Conservation (phyloP, 2,113 vertebrate species). For the Oryzias woworae region DNA sequence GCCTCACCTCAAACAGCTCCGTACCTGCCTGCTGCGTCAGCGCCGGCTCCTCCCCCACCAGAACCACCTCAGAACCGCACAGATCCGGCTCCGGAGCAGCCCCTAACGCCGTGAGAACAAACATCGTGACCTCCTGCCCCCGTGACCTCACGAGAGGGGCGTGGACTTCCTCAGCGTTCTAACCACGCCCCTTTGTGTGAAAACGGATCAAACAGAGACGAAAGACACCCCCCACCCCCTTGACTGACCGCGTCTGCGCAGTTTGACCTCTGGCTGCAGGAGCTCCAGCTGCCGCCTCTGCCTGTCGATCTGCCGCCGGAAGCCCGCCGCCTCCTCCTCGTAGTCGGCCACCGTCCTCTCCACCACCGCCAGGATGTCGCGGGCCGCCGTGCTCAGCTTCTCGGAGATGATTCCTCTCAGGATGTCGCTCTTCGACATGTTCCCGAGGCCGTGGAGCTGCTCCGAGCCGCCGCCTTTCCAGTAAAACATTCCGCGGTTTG, state of each 20-base stretch:
- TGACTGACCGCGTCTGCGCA: conserved; percentile 3
- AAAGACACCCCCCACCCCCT: too few species aligned
- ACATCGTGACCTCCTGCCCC: too few species aligned
- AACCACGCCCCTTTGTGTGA: too few species aligned
- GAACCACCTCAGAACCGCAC: background rate
- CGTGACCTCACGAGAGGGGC: too few species aligned
- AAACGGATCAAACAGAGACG: too few species aligned
- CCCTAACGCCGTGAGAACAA: background rate
- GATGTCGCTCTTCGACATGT: conserved; percentile 14
- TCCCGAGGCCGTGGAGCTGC: background rate
- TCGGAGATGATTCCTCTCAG: conserved; percentile 35
- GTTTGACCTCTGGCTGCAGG: conserved; percentile 16
- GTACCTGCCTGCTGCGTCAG: conserved; percentile 1
- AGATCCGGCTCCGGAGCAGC: background rate
- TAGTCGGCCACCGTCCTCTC: conserved; percentile 46
- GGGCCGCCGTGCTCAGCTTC: conserved; percentile 34
- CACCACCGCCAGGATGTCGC: conserved; percentile 50
- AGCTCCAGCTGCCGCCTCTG: conserved; percentile 37
- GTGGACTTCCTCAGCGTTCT: too few species aligned
- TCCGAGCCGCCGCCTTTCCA: background rate
- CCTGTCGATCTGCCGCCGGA: conserved; percentile 22
- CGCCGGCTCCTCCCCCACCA: background rate
- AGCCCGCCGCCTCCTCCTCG: conserved; percentile 40
- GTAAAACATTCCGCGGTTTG: too few species aligned
- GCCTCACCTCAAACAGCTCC: too few species aligned